Evolutionary conservation across 2,113 vertebrate species (phyloP).

Genomic region (Heterotis niloticus): DNA sequence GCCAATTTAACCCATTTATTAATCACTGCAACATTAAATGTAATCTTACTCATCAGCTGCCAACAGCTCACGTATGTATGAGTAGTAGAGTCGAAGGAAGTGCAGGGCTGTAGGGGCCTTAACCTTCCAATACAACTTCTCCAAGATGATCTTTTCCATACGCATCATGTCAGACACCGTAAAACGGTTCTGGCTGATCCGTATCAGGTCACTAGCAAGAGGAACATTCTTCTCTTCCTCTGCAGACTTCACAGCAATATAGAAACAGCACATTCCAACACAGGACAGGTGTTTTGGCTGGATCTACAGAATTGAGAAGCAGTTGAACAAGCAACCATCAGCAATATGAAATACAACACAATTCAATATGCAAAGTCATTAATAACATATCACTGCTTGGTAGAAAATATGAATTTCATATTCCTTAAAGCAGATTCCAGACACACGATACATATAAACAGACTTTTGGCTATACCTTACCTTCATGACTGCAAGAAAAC

Average conservation of each 20-base stretch:
- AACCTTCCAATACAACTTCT: slow-evolving; percentile 87
- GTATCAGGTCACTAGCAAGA: slow-evolving; percentile 81
- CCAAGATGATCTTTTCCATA: slow-evolving; percentile 95
- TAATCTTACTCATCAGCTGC: slow-evolving; percentile 75
- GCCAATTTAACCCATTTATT: background rate
- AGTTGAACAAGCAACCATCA: background rate
- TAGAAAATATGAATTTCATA: background rate
- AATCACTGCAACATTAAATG: background rate
- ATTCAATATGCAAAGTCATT: background rate
- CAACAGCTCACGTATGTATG: slow-evolving; percentile 70
- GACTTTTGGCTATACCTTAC: slow-evolving; percentile 51
- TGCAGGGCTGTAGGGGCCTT: slow-evolving; percentile 83
- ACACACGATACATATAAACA: background rate
- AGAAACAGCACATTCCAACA: slow-evolving; percentile 91
- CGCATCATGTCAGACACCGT: slow-evolving; percentile 92
- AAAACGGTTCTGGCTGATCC: slow-evolving; percentile 92
- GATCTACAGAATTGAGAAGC: slow-evolving; percentile 63
- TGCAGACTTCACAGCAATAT: slow-evolving; percentile 81
- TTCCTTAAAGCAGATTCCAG: too few relatives aligned
- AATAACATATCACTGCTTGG: background rate
- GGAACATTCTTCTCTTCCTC: slow-evolving; percentile 91
- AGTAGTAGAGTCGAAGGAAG: slow-evolving; percentile 81
- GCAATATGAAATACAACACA: background rate
- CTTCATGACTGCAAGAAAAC: slow-evolving; percentile 92
- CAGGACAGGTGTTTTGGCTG: slow-evolving; percentile 93